A percentile compares a stretch with the other conserved stretches of the same genome.
phyloP scores from a whole-genome alignment of 2,888 invertebrate genomes.

The Xylophagus ater region DNA sequence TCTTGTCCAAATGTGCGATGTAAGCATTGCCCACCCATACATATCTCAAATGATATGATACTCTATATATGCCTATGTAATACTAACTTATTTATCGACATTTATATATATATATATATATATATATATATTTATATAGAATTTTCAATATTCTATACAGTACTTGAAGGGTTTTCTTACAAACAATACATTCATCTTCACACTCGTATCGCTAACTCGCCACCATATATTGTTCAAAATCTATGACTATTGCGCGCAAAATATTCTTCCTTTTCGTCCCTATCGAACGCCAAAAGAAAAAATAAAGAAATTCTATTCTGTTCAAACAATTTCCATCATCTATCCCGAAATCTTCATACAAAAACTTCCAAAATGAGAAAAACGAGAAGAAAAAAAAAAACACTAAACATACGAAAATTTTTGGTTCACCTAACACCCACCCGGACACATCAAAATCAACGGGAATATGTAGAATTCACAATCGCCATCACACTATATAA shows the following conservation, averaged over 20 bases:
- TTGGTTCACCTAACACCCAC: conserved; percentile 10
- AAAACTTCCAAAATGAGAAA: too few relatives aligned
- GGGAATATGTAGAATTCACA: conserved; percentile 18
- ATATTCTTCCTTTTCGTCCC: too few relatives aligned
- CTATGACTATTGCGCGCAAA: too few relatives aligned
- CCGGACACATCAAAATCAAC: conserved; percentile 16
- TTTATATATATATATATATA: conserved; percentile 6
- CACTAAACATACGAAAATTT: too few relatives aligned
- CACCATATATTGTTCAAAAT: conserved; percentile 9
- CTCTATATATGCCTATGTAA: background rate
- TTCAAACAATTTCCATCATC: too few relatives aligned
- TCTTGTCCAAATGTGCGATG: conserved; percentile 18
- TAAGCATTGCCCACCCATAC: conserved; percentile 15
- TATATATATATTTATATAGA: conserved; percentile 3
- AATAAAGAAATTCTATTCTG: too few relatives aligned
- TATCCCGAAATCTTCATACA: too few relatives aligned
- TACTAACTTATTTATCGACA: conserved; percentile 2
- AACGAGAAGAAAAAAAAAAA: too few relatives aligned
- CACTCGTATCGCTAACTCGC: conserved; percentile 18
- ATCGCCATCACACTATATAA: conserved; percentile 12
- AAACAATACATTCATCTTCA: conserved; percentile 19
- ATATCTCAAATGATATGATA: conserved; percentile 6
- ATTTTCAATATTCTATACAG: background rate
- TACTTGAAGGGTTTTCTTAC: conserved; percentile 14
- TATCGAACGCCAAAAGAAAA: conserved; percentile 14